Conservation (phyloP, 2,113 vertebrate genomes). For the Saccopteryx bilineata region DNA sequence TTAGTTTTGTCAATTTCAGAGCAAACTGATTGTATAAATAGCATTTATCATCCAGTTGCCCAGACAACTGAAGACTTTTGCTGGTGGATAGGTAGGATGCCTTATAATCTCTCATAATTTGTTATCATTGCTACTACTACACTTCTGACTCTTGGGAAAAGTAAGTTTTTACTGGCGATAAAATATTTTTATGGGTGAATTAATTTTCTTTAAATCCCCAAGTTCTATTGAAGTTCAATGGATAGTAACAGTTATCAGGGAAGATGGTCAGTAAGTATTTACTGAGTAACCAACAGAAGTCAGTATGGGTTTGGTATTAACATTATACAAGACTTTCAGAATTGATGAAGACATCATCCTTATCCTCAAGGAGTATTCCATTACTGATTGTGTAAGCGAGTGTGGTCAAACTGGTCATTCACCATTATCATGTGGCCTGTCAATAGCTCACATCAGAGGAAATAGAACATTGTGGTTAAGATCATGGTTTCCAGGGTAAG, state of each 20-base stretch:
- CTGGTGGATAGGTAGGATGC: background rate
- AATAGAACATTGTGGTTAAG: background rate
- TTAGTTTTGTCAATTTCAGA: conserved; percentile 56
- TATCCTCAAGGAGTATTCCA: background rate
- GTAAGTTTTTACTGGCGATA: conserved; percentile 43
- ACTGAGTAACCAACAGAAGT: background rate
- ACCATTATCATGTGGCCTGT: background rate
- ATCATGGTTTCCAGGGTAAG: background rate
- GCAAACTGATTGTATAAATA: conserved; percentile 44
- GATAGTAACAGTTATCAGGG: background rate
- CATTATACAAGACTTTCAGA: background rate
- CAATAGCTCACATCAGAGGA: background rate
- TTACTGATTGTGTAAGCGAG: background rate
- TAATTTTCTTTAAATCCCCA: background rate
- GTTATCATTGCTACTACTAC: background rate
- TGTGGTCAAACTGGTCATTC: background rate
- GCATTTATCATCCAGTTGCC: background rate
- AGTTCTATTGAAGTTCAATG: conserved; percentile 26
- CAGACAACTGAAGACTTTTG: conserved; percentile 42
- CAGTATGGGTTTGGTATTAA: background rate
- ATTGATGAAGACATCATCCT: background rate
- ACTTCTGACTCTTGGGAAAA: conserved; percentile 27
- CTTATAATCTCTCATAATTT: conserved; percentile 44
- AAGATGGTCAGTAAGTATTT: background rate
- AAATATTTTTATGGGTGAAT: conserved; percentile 31